These are phyloP conservation scores for Tryphoninae sp. DNA, from an alignment of 2,888 invertebrate species.

Conservation along the genomic window DNA sequence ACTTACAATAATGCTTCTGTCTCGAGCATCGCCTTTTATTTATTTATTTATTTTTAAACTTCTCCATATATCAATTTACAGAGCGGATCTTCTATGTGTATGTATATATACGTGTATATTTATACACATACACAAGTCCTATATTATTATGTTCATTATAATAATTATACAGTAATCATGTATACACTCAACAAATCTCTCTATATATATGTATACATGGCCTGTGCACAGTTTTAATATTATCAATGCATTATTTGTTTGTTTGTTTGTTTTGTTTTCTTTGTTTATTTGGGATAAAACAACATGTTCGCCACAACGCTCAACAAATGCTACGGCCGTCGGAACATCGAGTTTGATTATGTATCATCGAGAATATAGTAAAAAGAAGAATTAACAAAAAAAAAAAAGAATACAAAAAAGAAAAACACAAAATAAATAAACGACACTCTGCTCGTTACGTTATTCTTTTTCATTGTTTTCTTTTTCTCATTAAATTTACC, in stretches of 20 bases:
- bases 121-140: constrained; percentile 1
- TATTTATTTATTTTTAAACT: not conserved
- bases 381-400: not conserved
- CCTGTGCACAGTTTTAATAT: constrained; percentile 22
- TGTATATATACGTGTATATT: constrained; percentile 1
- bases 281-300: constrained; percentile 25
- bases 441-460: constrained; percentile 22
- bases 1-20: constrained; percentile 2
- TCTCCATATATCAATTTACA: constrained; percentile 52
- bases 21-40: not conserved
- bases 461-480: constrained; percentile 40
- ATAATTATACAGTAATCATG: constrained; percentile 34
- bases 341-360: constrained; percentile 56
- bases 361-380: constrained; percentile 42
- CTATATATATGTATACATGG: constrained; percentile 42
- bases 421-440: constrained; percentile 3
- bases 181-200: constrained; percentile 49
- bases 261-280: not conserved
- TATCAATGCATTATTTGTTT: too few relatives aligned
- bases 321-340: constrained; percentile 27
- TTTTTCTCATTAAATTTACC: constrained; percentile 58
- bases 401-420: not conserved
- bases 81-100: constrained; percentile 30
- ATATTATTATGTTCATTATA: constrained; percentile 25
- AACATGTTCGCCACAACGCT: constrained; percentile 32